Evolutionary conservation across 2,888 invertebrate species (phyloP).

Genomic region (Thera obeliscata): DNA sequence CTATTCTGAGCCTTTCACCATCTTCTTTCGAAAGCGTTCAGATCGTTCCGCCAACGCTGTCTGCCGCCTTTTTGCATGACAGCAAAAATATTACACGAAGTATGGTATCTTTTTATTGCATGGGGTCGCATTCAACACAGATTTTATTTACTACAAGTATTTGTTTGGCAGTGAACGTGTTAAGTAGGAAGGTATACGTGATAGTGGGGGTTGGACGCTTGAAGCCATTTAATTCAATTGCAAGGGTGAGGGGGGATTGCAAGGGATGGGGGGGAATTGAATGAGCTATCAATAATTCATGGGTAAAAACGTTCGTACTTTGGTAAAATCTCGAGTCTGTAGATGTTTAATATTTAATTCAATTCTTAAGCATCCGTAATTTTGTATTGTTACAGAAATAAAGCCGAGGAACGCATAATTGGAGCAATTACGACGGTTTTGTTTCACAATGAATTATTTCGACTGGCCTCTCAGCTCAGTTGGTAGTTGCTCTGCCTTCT

Average conservation of each 20-base stretch:
- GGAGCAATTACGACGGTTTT: not conserved
- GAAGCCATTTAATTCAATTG: slow-evolving; percentile 58
- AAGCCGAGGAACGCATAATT: not conserved
- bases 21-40: too few relatives aligned
- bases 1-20: too few relatives aligned
- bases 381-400: slow-evolving; percentile 1
- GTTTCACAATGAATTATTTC: not conserved
- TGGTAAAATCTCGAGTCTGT: slow-evolving; percentile 8
- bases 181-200: not conserved
- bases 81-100: too few relatives aligned
- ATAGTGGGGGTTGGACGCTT: slow-evolving; percentile 3
- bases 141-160: too few relatives aligned
- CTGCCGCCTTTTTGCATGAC: too few relatives aligned
- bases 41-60: too few relatives aligned
- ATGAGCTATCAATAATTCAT: slow-evolving; percentile 25
- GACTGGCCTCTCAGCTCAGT: too few relatives aligned
- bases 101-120: too few relatives aligned
- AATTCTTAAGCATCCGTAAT: not conserved
- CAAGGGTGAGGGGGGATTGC: slow-evolving; percentile 14
- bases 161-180: too few relatives aligned
- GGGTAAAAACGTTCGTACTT: slow-evolving; percentile 9
- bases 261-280: slow-evolving; percentile 1
- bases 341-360: slow-evolving; percentile 6
- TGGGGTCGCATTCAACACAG: too few relatives aligned
- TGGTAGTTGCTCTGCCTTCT: too few relatives aligned